These are phyloP conservation scores for Dorcus parallelipipedus DNA, from an alignment of 2,888 invertebrate genomes.

Conservation along the genomic window DNA sequence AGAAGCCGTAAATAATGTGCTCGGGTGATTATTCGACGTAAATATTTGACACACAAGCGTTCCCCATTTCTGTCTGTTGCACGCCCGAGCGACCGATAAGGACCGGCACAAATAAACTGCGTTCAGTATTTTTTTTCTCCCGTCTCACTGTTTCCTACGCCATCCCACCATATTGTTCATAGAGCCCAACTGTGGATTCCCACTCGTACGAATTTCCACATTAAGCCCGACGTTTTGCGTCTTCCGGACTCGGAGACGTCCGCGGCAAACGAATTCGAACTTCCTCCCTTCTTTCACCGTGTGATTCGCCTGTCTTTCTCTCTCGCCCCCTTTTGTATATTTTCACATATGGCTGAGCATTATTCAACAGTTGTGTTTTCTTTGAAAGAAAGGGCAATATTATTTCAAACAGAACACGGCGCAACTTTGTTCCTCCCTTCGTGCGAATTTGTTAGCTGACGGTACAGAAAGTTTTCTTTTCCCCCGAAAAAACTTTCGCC, in stretches of 20 bases:
- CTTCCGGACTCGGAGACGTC: neutral
- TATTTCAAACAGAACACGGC: neutral
- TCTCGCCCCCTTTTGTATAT: neutral
- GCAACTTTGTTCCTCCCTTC: too few species aligned
- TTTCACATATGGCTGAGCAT: neutral
- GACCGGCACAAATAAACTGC: too few species aligned
- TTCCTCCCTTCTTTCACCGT: too few species aligned
- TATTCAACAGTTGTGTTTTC: conserved; percentile 1
- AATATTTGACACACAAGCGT: neutral
- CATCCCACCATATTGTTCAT: too few species aligned
- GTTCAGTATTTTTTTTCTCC: too few species aligned
- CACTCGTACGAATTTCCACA: neutral
- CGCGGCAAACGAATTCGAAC: too few species aligned
- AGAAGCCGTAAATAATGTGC: conserved; percentile 9
- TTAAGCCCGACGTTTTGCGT: neutral
- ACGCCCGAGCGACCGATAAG: neutral
- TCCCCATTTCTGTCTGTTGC: neutral
- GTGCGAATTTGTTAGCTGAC: too few species aligned
- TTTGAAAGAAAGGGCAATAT: neutral
- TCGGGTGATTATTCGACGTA: conserved; percentile 2
- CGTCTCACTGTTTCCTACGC: too few species aligned
- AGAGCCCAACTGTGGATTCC: neutral
- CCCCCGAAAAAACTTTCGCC: too few species aligned
- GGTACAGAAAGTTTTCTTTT: too few species aligned
- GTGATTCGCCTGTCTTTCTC: too few species aligned